Percentiles rank a stretch among this genome's conserved stretches.
phyloP scores from a whole-genome alignment of 2,113 vertebrate genomes.

The Progne subis region DNA sequence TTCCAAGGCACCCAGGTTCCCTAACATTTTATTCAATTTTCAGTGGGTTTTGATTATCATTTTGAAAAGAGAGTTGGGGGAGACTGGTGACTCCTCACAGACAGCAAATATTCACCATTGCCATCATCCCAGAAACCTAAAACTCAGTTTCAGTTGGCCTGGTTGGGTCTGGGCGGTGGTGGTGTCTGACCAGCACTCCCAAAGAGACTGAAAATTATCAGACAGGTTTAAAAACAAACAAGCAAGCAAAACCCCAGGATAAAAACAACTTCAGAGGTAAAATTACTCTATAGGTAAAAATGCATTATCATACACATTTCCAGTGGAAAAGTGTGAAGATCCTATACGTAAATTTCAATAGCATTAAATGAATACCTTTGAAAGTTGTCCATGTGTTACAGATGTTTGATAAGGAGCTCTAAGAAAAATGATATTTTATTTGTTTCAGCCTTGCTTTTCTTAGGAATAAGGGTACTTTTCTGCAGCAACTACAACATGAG shows the following conservation, averaged over 20 bases:
- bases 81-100: not conserved
- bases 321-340: not conserved
- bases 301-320: not conserved
- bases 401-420: not conserved
- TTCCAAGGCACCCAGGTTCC: not conserved
- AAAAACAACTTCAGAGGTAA: not conserved
- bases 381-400: not conserved
- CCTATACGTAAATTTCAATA: not conserved
- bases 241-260: not conserved
- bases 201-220: not conserved
- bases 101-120: not conserved
- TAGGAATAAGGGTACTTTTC: not conserved
- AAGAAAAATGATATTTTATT: not conserved
- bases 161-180: not conserved
- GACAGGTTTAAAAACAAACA: not conserved
- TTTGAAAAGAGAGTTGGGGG: not conserved
- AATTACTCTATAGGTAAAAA: not conserved
- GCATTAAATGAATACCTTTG: not conserved
- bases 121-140: not conserved
- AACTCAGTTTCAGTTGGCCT: not conserved
- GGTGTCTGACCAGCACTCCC: not conserved
- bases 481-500: not conserved
- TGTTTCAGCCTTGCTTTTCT: not conserved
- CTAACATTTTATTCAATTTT: not conserved
- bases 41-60: not conserved